phyloP scores from a whole-genome alignment of 1,140 invertebrate species.

The Heterodera schachtii region DNA sequence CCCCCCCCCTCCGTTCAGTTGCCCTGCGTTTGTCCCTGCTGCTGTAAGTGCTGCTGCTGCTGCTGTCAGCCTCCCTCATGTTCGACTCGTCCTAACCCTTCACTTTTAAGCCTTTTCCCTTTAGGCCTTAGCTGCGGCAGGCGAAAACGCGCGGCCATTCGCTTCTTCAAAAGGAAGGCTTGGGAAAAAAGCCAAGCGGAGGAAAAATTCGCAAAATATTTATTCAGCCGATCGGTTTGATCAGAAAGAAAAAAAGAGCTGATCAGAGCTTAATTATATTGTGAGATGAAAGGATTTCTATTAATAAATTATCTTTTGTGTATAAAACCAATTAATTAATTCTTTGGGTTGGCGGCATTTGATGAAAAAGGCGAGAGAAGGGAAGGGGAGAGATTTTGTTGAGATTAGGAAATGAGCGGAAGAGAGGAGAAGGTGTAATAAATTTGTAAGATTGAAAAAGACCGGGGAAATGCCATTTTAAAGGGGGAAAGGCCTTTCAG shows the following conservation, averaged over 20 bases:
- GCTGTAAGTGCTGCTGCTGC: constrained; percentile 5
- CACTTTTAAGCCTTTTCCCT: not conserved
- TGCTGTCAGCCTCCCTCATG: constrained; percentile 9
- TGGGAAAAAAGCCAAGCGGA: constrained; percentile 10
- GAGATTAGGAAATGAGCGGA: not conserved
- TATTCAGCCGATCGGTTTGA: not conserved
- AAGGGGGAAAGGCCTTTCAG: not conserved
- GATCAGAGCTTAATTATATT: not conserved
- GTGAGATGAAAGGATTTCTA: not conserved
- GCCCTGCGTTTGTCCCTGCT: constrained; percentile 1
- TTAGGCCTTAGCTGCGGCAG: constrained; percentile 9
- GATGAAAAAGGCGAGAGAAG: not conserved
- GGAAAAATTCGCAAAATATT: not conserved
- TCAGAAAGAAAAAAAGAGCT: not conserved
- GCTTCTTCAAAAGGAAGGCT: constrained; percentile 13
- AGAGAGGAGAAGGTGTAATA: not conserved
- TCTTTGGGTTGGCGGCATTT: not conserved
- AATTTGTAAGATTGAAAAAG: not conserved
- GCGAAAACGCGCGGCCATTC: not conserved
- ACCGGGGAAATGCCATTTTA: not conserved
- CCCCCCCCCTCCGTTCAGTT: not conserved
- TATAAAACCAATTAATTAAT: not conserved
- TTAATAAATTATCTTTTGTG: not conserved
- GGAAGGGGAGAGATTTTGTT: not conserved
- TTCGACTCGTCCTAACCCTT: not conserved